These are phyloP conservation scores for Tiliqua scincoides DNA, from an alignment of 2,113 vertebrate genomes.

Conservation along the genomic window DNA sequence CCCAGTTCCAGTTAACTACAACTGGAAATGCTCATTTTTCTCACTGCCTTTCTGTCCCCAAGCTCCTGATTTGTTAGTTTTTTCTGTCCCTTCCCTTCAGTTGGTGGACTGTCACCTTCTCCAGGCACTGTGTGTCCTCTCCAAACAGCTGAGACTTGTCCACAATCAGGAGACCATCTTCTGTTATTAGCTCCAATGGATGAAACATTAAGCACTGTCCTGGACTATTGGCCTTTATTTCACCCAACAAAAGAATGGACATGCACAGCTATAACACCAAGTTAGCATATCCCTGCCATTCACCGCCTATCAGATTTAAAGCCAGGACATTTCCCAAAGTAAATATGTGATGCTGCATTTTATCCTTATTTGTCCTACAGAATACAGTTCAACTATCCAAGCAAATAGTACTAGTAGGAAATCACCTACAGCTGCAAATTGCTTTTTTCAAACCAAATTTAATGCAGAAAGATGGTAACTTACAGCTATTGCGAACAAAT, in stretches of 20 bases:
- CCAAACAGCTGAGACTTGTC: background rate
- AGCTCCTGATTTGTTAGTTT: background rate
- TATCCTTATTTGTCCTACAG: background rate
- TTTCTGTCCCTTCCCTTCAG: background rate
- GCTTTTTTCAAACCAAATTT: slow-evolving; percentile 3
- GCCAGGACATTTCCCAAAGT: slow-evolving; percentile 2
- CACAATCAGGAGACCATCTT: background rate
- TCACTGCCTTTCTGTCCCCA: background rate
- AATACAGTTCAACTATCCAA: background rate
- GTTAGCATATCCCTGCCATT: background rate
- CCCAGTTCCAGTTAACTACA: background rate
- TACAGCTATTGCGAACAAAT: slow-evolving; percentile 1
- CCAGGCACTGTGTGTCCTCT: too few species aligned
- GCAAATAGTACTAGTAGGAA: background rate
- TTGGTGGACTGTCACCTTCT: background rate
- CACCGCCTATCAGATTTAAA: slow-evolving; percentile 14
- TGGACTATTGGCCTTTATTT: background rate
- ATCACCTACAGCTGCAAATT: background rate
- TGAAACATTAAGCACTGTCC: background rate
- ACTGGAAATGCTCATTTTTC: background rate
- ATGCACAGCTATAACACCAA: background rate
- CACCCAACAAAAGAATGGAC: background rate
- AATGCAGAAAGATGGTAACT: background rate
- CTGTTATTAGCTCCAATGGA: background rate
- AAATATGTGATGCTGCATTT: slow-evolving; percentile 21